Base-by-base conservation (phyloP, 2,113 vertebrate genomes). In the Tautogolabrus adspersus region DNA sequence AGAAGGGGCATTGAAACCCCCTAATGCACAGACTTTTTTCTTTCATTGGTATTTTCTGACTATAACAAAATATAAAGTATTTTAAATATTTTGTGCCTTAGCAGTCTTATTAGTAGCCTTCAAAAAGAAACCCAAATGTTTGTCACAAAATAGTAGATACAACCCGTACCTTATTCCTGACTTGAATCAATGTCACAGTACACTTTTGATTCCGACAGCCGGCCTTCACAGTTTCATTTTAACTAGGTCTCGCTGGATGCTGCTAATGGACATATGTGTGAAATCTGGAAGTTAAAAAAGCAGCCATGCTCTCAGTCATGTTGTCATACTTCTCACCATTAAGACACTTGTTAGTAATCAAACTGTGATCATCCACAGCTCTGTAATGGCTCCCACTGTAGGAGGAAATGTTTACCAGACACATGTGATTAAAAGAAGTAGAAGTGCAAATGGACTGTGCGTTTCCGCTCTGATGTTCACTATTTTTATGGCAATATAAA, bases 311-410 rank as follows among this genome's bases (percentile, higher is more conserved):
- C 59, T 86, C 46, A 69, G 34, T 38, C 40, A 58, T 62, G 69
- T 58, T 49, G 30, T 62, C 54, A 47, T 18, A 57, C 40, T 84
- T 72, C 69, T 44, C 46, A 64, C 73, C 67, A 76, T 88, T 77
- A 85, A 23, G 58, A 76, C 63, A 66, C 37, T 66, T 56, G 21
- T 49, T 8, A 49, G 54, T 66, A n/a, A 56, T 34, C 37, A 22
- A 34, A 9, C 44, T 47, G 70, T 61, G 34, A 49, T 12, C 67
- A 73, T 82, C 66, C 46, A 58, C 54, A 57, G 21, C 23, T 51
- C 30, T 58, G 54, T 74, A 58, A 77, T 49, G 51, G 44, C 22
- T 69, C 13, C 67, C 30, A 19, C 13, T 26, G 49, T 19, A 64
- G 49, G 15, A 62, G 18, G 15, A 70, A 7, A 30, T 75, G 58